Percentiles rank a stretch among this genome's conserved stretches.
Evolutionary conservation across 2,797 vertebrate species (phyloP).

Genomic region (Clarias fuscus): DNA sequence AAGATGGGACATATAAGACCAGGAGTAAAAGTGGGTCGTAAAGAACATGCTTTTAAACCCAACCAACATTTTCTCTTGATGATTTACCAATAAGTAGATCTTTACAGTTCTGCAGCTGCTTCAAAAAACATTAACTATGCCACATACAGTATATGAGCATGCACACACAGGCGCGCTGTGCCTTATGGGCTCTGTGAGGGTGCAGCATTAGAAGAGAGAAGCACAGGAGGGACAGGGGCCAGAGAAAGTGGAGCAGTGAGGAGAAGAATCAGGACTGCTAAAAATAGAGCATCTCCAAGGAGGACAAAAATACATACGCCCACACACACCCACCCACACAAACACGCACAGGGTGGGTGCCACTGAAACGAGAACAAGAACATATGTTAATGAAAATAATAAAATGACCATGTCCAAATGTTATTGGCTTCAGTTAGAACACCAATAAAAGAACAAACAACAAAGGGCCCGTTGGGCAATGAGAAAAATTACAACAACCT

Average conservation of each 20-base stretch:
- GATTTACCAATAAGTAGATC: neutral
- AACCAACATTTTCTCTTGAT: neutral
- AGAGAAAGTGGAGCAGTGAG: conserved; percentile 76
- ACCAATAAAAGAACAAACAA: neutral
- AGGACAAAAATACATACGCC: conserved; percentile 76
- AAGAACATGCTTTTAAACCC: neutral
- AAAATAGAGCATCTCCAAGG: conserved; percentile 81
- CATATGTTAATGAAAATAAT: neutral
- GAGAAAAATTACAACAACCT: neutral
- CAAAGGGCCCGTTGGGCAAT: neutral
- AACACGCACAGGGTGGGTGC: conserved; percentile 18
- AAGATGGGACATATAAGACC: neutral
- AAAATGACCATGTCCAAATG: neutral
- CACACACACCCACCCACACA: conserved; percentile 48
- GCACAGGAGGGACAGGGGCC: conserved; percentile 62
- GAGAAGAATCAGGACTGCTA: conserved; percentile 76
- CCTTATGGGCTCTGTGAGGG: conserved; percentile 16
- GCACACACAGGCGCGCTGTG: neutral
- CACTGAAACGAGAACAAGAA: conserved; percentile 26
- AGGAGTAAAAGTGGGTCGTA: conserved; percentile 23
- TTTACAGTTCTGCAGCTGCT: neutral
- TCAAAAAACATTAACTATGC: conserved; percentile 20
- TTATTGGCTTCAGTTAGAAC: neutral
- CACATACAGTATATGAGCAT: neutral
- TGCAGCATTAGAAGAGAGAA: conserved; percentile 36